Conservation (phyloP, 2,113 vertebrate genomes). For the Fulmarus glacialis region DNA sequence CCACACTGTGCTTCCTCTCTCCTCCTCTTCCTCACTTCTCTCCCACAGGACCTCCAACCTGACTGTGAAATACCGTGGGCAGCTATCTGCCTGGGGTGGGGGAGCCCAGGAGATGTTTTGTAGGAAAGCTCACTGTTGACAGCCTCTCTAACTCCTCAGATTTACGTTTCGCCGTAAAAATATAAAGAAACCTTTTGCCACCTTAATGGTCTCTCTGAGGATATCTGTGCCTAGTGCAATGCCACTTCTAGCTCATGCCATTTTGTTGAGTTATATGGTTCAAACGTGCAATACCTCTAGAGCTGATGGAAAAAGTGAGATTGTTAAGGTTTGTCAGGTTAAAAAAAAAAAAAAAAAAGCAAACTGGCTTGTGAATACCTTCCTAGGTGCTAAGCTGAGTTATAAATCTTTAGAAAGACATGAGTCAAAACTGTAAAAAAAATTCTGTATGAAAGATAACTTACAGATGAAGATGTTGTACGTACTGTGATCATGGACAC, state of each 20-base stretch:
- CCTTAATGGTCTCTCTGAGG: background rate
- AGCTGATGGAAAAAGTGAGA: background rate
- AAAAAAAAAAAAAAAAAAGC: background rate
- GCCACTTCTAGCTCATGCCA: background rate
- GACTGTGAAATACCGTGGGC: background rate
- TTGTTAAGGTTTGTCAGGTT: background rate
- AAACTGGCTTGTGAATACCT: background rate
- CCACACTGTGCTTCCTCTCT: background rate
- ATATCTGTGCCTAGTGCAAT: background rate
- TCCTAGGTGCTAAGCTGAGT: background rate
- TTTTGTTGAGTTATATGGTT: background rate
- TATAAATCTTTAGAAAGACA: background rate
- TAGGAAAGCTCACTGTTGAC: background rate
- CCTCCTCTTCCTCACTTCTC: background rate
- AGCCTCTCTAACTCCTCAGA: background rate
- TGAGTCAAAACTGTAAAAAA: background rate
- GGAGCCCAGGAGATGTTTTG: background rate
- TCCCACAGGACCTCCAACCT: background rate
- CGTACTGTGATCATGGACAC: background rate
- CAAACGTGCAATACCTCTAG: background rate
- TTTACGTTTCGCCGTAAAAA: background rate
- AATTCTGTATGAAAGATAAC: background rate
- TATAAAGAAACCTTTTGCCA: background rate
- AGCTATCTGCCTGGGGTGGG: fast-evolving
- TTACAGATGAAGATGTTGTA: background rate